These are phyloP conservation scores for Macaria liturata DNA, from an alignment of 2,888 invertebrate species.

Conservation along the genomic window DNA sequence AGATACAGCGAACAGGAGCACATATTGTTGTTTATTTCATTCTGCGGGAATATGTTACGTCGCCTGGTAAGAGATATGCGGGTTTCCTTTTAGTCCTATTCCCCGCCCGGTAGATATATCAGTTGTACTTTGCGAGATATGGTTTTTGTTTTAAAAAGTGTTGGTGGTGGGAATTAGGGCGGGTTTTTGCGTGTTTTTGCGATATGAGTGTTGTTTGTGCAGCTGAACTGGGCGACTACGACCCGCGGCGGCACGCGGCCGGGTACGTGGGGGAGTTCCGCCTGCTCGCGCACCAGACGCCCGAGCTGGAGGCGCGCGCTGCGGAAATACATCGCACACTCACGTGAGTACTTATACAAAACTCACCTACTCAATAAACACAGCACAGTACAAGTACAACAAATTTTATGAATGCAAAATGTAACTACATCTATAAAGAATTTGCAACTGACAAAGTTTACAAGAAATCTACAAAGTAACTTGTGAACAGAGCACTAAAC, in stretches of 20 bases:
- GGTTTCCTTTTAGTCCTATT: slow-evolving; percentile 25
- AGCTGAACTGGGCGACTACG: slow-evolving; percentile 98
- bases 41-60: slow-evolving; percentile 24
- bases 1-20: slow-evolving; percentile 16
- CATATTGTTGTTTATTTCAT: slow-evolving; percentile 26
- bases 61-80: slow-evolving; percentile 22
- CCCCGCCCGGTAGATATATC: slow-evolving; percentile 20
- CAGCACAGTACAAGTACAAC: too few species aligned
- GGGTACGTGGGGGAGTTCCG: slow-evolving; percentile 98
- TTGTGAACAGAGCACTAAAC: slow-evolving; percentile 6
- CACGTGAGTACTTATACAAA: slow-evolving; percentile 83
- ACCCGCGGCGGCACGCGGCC: slow-evolving; percentile 91
- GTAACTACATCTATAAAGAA: neutral
- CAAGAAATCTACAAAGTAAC: slow-evolving; percentile 5
- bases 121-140: slow-evolving; percentile 14
- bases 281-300: slow-evolving; percentile 95
- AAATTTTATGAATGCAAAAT: too few species aligned
- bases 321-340: slow-evolving; percentile 94
- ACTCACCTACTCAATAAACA: too few species aligned
- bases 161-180: slow-evolving; percentile 24
- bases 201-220: slow-evolving; percentile 39
- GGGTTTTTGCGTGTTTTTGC: slow-evolving; percentile 19
- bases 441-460: slow-evolving; percentile 4
- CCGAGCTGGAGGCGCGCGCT: slow-evolving; percentile 94
- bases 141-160: slow-evolving; percentile 23